These are phyloP conservation scores for Ecdyonurus torrentis DNA, from an alignment of 2,888 invertebrate species.

Conservation along the genomic window DNA sequence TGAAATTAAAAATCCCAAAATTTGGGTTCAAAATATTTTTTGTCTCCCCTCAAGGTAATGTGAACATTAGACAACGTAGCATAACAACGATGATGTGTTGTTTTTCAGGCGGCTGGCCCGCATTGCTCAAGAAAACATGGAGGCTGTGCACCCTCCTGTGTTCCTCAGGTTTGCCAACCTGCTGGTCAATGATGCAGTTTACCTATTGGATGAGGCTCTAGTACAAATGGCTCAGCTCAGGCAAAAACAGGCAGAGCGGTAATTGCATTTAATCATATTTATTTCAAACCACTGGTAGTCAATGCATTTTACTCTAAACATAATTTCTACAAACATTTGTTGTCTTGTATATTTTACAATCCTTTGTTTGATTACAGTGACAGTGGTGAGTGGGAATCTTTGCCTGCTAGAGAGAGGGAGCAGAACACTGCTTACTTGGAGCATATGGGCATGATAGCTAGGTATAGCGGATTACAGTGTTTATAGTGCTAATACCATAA, in stretches of 20 bases:
- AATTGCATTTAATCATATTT: slow-evolving; percentile 17
- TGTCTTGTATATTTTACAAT: not conserved
- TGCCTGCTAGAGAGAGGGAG: slow-evolving; percentile 52
- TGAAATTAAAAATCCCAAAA: not conserved
- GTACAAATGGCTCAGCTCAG: slow-evolving; percentile 77
- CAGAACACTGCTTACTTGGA: slow-evolving; percentile 55
- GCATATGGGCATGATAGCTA: slow-evolving; percentile 66
- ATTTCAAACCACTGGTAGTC: slow-evolving; percentile 4
- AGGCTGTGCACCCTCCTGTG: slow-evolving; percentile 74
- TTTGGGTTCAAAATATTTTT: too few species aligned
- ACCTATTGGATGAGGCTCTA: slow-evolving; percentile 80
- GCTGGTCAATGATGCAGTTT: slow-evolving; percentile 94
- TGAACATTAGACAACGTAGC: not conserved
- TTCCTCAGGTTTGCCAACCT: slow-evolving; percentile 92
- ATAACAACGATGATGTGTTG: too few species aligned
- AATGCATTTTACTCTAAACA: slow-evolving; percentile 7
- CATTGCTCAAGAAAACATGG: slow-evolving; percentile 74
- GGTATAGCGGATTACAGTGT: slow-evolving; percentile 23
- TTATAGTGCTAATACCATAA: too few species aligned
- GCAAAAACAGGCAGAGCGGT: slow-evolving; percentile 62
- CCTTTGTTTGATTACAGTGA: slow-evolving; percentile 30
- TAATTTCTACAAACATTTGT: slow-evolving; percentile 10
- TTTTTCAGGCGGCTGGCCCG: slow-evolving; percentile 46
- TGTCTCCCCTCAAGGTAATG: not conserved
- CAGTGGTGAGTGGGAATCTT: slow-evolving; percentile 52